Conservation (phyloP, 2,113 vertebrate species). For the Bambusicola thoracicus region DNA sequence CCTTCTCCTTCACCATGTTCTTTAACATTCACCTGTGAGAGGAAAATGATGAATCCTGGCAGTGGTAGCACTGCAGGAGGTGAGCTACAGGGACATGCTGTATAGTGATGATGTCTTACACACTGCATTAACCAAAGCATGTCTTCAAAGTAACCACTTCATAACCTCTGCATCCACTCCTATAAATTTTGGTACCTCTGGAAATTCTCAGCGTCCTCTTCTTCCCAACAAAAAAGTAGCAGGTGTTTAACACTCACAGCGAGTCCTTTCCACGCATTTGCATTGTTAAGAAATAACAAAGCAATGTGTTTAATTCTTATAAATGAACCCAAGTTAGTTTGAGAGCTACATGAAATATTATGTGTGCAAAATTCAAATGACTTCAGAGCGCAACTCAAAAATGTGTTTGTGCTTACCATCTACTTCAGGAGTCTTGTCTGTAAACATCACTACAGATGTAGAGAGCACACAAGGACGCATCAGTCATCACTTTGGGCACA, state of each 20-base stretch:
- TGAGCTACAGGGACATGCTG: not conserved
- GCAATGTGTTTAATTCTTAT: not conserved
- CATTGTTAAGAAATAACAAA: not conserved
- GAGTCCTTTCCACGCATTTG: not conserved
- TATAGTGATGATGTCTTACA: accelerated
- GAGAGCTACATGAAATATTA: not conserved
- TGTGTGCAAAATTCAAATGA: not conserved
- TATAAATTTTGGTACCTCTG: not conserved
- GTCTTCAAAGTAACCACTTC: not conserved
- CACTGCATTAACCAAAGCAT: not conserved
- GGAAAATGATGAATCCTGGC: not conserved
- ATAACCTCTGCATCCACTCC: not conserved
- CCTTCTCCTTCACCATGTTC: not conserved
- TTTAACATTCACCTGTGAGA: not conserved
- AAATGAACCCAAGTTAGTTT: not conserved
- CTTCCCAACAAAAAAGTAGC: not conserved
- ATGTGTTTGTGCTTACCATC: not conserved
- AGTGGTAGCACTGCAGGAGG: not conserved
- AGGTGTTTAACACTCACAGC: not conserved
- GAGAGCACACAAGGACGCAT: not conserved
- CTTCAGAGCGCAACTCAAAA: not conserved
- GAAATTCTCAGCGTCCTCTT: not conserved
- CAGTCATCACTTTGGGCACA: not conserved
- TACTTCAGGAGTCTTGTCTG: not conserved
- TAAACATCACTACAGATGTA: not conserved